phyloP scores from a whole-genome alignment of 1,140 invertebrate genomes.

The Eurosta solidaginis region DNA sequence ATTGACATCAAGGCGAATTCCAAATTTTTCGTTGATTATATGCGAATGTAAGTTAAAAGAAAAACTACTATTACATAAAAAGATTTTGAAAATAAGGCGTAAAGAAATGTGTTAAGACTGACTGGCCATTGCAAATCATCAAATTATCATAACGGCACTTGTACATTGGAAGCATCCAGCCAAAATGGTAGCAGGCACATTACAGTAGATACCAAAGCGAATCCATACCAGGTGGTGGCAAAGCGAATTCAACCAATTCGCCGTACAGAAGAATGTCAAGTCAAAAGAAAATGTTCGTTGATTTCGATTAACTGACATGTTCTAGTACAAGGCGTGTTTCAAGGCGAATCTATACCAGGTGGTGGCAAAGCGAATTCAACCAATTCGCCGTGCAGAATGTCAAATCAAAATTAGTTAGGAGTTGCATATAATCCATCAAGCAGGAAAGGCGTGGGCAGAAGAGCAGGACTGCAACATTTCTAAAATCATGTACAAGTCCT shows the following conservation, averaged over 20 bases:
- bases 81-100: neutral
- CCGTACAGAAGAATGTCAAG: no score
- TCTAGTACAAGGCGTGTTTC: no score
- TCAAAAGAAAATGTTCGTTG: no score
- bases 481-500: no score
- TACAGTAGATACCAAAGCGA: neutral
- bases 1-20: conserved; percentile 19
- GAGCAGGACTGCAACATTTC: no score
- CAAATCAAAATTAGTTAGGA: no score
- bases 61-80: neutral
- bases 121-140: conserved; percentile 9
- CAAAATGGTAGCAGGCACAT: neutral
- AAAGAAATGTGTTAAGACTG: neutral
- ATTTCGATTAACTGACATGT: no score
- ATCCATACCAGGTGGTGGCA: neutral
- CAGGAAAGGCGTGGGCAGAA: no score
- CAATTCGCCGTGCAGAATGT: no score
- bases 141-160: neutral
- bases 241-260: neutral
- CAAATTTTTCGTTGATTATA: neutral
- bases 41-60: neutral
- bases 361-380: no score
- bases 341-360: no score
- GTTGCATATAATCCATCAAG: no score
- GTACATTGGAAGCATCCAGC: neutral